phyloP scores from a whole-genome alignment of 2,797 vertebrate genomes.

The Muscicapa comitata region DNA sequence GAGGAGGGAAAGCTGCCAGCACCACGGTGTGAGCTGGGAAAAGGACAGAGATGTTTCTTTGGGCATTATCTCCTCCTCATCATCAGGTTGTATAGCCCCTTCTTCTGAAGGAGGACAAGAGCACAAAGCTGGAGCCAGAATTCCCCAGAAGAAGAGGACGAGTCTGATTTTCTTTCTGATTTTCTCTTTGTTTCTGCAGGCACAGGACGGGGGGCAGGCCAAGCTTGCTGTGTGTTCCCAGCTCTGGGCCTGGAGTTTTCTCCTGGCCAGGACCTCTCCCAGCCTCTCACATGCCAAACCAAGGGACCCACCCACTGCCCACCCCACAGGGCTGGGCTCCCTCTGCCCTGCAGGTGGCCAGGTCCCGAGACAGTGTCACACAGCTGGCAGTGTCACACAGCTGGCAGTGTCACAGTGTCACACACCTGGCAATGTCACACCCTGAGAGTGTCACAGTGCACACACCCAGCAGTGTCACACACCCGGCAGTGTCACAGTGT shows the following conservation, averaged over 20 bases:
- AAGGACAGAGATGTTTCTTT: neutral
- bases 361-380: neutral
- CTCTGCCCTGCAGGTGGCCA: neutral
- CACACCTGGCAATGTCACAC: too few relatives aligned
- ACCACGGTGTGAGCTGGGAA: neutral
- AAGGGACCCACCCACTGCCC: neutral
- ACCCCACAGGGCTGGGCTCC: neutral
- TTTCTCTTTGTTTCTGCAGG: neutral
- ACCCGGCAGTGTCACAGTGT: too few relatives aligned
- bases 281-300: neutral
- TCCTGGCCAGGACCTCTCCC: neutral
- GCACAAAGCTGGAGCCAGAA: neutral
- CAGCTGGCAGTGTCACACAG: too few relatives aligned
- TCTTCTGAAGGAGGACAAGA: neutral
- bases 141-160: neutral
- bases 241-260: neutral
- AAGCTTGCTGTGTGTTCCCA: neutral
- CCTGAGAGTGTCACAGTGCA: too few relatives aligned
- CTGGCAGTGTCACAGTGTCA: too few relatives aligned
- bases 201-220: neutral
- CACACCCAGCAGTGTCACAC: too few relatives aligned
- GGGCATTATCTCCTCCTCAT: neutral
- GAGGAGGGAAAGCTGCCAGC: neutral
- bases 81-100: fast-evolving
- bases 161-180: neutral